phyloP scores from a whole-genome alignment of 2,113 vertebrate genomes.

The Electrona antarctica region DNA sequence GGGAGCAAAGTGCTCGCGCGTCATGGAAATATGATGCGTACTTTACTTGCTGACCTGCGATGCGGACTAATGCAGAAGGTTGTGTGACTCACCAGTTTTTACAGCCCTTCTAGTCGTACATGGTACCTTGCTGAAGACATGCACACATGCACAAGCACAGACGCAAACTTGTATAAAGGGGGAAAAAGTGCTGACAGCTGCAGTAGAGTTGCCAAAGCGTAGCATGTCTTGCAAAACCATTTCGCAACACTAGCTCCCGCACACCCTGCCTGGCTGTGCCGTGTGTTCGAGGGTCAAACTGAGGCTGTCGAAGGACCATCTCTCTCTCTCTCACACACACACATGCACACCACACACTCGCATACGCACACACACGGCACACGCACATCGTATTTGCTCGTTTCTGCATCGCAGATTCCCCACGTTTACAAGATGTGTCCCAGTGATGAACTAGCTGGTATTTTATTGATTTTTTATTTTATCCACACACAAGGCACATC shows the following conservation, averaged over 20 bases:
- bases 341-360: neutral
- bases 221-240: conserved; percentile 74
- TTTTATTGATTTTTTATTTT: neutral
- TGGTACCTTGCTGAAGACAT: conserved; percentile 48
- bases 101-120: conserved; percentile 19
- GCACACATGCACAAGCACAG: conserved; percentile 4
- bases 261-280: conserved; percentile 37
- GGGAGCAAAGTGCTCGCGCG: conserved; percentile 42
- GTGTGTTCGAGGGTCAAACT: conserved; percentile 54
- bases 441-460: neutral
- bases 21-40: conserved; percentile 65
- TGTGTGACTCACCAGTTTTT: conserved; percentile 47
- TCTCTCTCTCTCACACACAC: conserved; percentile 24
- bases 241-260: conserved; percentile 65
- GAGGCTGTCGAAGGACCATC: conserved; percentile 50
- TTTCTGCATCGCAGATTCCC: conserved; percentile 4
- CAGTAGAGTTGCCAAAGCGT: conserved; percentile 62
- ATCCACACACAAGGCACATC: conserved; percentile 22
- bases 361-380: neutral
- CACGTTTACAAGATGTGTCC: conserved; percentile 14
- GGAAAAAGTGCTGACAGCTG: conserved; percentile 65
- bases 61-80: conserved; percentile 8
- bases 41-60: conserved; percentile 47
- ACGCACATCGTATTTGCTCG: neutral
- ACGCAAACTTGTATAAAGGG: conserved; percentile 17